A percentile compares a stretch with the other conserved stretches of the same genome.
Conservation (phyloP, 2,113 vertebrate species). For the Rafetus swinhoei region DNA sequence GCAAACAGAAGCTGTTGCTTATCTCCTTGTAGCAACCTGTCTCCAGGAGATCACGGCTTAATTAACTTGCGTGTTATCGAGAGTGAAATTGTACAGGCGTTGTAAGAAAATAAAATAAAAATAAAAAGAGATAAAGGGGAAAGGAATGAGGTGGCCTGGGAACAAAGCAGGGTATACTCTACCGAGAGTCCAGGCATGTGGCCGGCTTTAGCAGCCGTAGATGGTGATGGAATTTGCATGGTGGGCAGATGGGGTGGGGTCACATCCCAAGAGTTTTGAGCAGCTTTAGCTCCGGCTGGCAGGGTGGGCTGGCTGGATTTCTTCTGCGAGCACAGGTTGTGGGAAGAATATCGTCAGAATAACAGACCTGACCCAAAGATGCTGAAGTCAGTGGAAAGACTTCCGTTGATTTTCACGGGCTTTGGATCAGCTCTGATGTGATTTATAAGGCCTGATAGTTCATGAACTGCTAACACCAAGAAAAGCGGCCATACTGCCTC, state of each 20-base stretch:
- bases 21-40: constrained; percentile 81
- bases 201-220: not conserved
- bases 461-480: not conserved
- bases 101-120: constrained; percentile 47
- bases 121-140: constrained; percentile 57
- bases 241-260: not conserved
- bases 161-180: not conserved
- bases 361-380: not conserved
- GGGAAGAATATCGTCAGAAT: not conserved
- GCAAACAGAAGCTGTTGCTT: constrained; percentile 66
- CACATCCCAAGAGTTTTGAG: rapidly evolving
- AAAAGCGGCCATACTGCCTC: not conserved
- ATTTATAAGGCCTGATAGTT: not conserved
- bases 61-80: constrained; percentile 77
- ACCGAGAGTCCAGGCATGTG: not conserved
- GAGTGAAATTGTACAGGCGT: constrained; percentile 68
- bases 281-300: not conserved
- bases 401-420: not conserved
- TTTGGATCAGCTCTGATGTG: not conserved
- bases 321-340: not conserved
- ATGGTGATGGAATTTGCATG: rapidly evolving
- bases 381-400: not conserved
- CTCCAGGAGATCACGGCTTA: constrained; percentile 80
- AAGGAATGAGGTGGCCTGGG: constrained; percentile 62
- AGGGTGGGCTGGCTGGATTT: not conserved